Evolutionary conservation across 2,113 vertebrate species (phyloP).

Genomic region (Hydrolagus affinis): DNA sequence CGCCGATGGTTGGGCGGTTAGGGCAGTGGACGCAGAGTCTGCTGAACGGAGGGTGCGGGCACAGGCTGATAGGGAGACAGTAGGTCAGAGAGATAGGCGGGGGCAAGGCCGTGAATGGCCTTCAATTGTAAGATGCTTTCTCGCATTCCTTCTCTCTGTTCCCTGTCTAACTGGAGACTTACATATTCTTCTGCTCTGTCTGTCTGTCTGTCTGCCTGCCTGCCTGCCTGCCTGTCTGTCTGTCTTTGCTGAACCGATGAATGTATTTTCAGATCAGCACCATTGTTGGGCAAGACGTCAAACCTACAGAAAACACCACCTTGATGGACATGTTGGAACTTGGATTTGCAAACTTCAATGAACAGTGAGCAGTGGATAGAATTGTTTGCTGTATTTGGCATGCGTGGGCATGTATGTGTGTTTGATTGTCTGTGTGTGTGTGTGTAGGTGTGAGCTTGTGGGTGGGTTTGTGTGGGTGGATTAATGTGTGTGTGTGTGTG

Average conservation of each 20-base stretch:
- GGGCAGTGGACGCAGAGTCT: no score
- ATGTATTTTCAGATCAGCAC: slow-evolving; percentile 65
- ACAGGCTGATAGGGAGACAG: no score
- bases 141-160: neutral
- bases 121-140: neutral
- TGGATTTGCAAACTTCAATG: slow-evolving; percentile 61
- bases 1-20: no score
- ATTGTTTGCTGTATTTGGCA: neutral
- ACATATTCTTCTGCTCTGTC: neutral
- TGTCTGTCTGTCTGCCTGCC: no score
- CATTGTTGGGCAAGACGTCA: slow-evolving; percentile 64
- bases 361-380: slow-evolving; percentile 59
- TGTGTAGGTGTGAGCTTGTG: no score
- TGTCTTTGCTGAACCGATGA: slow-evolving; percentile 33
- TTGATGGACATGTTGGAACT: slow-evolving; percentile 68
- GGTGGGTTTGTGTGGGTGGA: no score
- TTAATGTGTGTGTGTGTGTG: no score
- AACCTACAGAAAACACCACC: slow-evolving; percentile 56
- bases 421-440: no score
- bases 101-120: no score
- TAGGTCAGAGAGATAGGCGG: no score
- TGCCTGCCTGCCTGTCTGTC: neutral
- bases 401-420: no score
- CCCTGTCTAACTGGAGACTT: neutral
- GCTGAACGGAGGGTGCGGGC: no score